Base-by-base conservation (phyloP, 2,888 invertebrate species). In the Drosophila ustulata region DNA sequence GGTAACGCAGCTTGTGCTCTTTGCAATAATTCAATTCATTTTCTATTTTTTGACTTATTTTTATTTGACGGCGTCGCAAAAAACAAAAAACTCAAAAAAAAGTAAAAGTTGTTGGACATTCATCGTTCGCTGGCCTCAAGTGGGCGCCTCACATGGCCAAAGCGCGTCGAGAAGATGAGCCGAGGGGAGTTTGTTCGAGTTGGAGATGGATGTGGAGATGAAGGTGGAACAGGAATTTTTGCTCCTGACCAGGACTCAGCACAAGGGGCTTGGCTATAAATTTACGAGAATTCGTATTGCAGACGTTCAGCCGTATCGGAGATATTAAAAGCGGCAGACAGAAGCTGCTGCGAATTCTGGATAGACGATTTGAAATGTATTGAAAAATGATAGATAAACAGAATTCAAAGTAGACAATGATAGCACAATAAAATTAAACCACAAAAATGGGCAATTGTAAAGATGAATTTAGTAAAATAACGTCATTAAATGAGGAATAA, bases 21-120 rank as follows among this genome's bases (percentile, higher is more conserved):
- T 80, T 82, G 88, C 88, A 89, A 90, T 89, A 89, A 90, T 89
- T 89, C 89, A 89, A 89, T 89, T 90, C 89, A 90, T 90, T 89
- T 89, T 89, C 90, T 89, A 89, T 90, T 90, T 90, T 89, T 90
- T 75, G 69, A 74, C 78, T 82, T 80, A 74, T 78, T 86, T 81
- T 78, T 63, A 58, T 81, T 77, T 83, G 89, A 78, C 80, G 71
- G 82, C 71, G 64, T 64, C 66, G 67, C 70, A 65, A 70, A 64
- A 75, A 65, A 72, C 64, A 64, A 55, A 55, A 61, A 61, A 63
- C 32, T 5, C 47, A 52, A 41, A 41, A 13, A 41, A 56, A 59
- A 72, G 70, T 63, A 83, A 80, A 80, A 78, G 72, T 75, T 80
- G 74, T 66, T 66, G 84, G 84, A 78, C 49, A 79, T 62, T 75